phyloP scores from a whole-genome alignment of 2,797 vertebrate species.

The Cyprinodon diabolis region DNA sequence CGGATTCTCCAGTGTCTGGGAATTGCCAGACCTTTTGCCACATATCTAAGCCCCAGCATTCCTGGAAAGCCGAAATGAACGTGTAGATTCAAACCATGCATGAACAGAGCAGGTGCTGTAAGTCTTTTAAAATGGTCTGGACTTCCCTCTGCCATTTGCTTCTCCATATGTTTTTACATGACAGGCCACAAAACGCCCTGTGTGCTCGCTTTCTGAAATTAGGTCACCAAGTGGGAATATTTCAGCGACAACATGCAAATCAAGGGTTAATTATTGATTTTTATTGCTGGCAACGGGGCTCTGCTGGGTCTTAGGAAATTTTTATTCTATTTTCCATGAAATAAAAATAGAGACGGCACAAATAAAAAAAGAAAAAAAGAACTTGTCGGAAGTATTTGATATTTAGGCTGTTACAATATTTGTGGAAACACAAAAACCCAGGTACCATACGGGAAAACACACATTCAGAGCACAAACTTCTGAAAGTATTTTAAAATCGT shows the following conservation, averaged over 20 bases:
- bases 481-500: no score
- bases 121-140: constrained; percentile 53
- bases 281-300: background rate
- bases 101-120: constrained; percentile 72
- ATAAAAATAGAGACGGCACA: no score
- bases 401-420: no score
- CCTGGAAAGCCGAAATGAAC: constrained; percentile 76
- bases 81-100: constrained; percentile 70
- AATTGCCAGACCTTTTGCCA: constrained; percentile 59
- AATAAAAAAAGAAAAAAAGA: no score
- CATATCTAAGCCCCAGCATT: constrained; percentile 67
- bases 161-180: constrained; percentile 33
- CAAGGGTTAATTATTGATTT: background rate
- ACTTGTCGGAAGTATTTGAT: no score
- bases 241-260: constrained; percentile 4
- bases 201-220: background rate
- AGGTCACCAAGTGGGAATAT: background rate
- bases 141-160: constrained; percentile 58
- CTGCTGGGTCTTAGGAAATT: background rate
- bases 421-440: no score
- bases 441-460: no score
- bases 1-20: constrained; percentile 62
- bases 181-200: constrained; percentile 15
- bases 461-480: no score
- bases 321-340: background rate